Percentiles rank a stretch among this genome's conserved stretches.
These are phyloP conservation scores for Petroica traversi DNA, from an alignment of 2,113 vertebrate species.

Conservation along the genomic window DNA sequence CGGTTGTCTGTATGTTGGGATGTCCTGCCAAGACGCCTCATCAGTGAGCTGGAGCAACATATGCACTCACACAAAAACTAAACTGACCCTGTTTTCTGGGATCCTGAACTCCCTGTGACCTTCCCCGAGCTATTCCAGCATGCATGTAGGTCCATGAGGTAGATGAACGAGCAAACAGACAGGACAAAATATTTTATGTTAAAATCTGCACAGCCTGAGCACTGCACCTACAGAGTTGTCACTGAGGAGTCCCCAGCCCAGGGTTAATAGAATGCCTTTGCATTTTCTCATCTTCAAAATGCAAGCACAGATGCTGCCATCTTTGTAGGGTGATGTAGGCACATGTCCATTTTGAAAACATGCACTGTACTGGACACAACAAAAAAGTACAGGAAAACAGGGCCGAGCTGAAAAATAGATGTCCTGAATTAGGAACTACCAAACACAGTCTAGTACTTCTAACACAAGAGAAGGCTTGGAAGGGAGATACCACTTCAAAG, in stretches of 20 bases:
- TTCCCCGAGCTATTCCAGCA: conserved; percentile 27
- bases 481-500: neutral
- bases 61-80: neutral
- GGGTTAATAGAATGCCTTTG: neutral
- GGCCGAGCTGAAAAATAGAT: neutral
- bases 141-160: conserved; percentile 6
- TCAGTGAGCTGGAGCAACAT: conserved; percentile 32
- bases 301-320: neutral
- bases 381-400: neutral
- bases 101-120: conserved; percentile 73
- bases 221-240: neutral
- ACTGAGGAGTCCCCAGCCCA: neutral
- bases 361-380: neutral
- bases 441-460: neutral
- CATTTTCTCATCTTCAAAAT: neutral
- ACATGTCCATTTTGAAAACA: neutral
- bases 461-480: neutral
- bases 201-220: neutral
- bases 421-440: neutral
- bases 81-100: conserved; percentile 42
- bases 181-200: neutral
- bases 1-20: conserved; percentile 32
- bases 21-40: conserved; percentile 29
- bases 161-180: neutral
- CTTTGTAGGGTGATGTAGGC: neutral